Evolutionary conservation across 1,140 invertebrate genomes (phyloP).

Genomic region (Nymphalis io): DNA sequence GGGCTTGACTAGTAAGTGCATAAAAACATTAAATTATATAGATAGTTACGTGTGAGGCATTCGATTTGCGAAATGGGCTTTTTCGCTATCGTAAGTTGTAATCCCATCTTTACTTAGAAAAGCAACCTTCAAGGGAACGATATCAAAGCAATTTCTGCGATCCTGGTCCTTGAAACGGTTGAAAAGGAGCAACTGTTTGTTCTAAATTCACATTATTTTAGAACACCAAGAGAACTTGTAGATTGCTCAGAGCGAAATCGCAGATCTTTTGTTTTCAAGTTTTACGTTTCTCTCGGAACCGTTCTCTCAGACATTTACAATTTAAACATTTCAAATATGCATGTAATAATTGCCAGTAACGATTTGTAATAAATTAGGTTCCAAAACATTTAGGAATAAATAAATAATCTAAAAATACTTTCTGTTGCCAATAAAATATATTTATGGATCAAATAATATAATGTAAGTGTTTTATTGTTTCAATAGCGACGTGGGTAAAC

Average conservation of each 20-base stretch:
- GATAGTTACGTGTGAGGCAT: not conserved
- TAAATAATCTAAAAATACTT: no score
- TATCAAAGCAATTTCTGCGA: slow-evolving; percentile 4
- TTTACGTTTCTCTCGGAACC: not conserved
- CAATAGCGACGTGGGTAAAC: slow-evolving; percentile 52
- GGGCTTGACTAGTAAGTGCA: no score
- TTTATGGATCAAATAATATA: not conserved
- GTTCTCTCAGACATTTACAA: not conserved
- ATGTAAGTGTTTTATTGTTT: not conserved
- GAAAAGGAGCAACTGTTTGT: slow-evolving; percentile 5
- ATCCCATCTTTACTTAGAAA: not conserved
- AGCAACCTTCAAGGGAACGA: slow-evolving; percentile 10
- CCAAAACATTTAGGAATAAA: no score
- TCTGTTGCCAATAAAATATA: no score
- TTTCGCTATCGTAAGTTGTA: not conserved
- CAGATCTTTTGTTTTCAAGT: not conserved
- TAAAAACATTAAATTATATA: no score
- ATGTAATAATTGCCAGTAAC: no score
- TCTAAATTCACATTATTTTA: slow-evolving; percentile 13
- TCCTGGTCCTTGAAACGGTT: slow-evolving; percentile 2
- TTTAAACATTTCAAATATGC: not conserved
- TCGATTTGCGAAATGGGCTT: not conserved
- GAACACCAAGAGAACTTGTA: not conserved
- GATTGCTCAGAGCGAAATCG: not conserved
- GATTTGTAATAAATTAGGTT: not conserved